Base-by-base conservation (phyloP, 37 sponge, comb jelly and placozoan genomes). In the Dysidea cf. avara region DNA sequence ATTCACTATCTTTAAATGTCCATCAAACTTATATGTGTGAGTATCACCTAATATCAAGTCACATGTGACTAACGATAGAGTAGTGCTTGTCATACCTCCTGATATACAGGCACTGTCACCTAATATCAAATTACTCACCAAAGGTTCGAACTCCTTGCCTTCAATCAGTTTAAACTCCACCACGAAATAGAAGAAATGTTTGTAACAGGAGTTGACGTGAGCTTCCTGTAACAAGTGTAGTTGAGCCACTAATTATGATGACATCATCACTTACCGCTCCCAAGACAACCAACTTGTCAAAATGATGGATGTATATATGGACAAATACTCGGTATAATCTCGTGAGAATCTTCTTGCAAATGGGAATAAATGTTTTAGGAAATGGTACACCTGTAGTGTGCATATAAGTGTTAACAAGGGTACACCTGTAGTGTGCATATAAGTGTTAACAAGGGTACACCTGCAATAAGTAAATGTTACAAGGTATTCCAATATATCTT, bases 261-360 rank as follows among this genome's bases (percentile, higher is more conserved):
- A 61, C 13, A 63, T 13, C 20, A 13, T 21, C 13, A 81, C 91
- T 71, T 74, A 88, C 94, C n/a, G 90, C 94, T 66, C 90, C 94
- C 39, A 93, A 89, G 35, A 47, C 69, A 1, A 81, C 70, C 5
- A 94, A 49, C 71, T 94, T 86, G 37, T 90, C 87, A 79, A 94
- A 94, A 67, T 94, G 95, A 52, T 94, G 95, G 49, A 94, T 94
- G 72, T 94, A 94, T 36, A 94, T 91, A 61, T 94, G 95, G 0
- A 94, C 95, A 83, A 94, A 94, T 11, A 94, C 95, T 32, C 95
- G 80, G 33, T 88, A 94, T 14, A 94, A 74, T 30, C 95, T 74
- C 3, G 95, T 90, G 14, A 94, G 68, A 30, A 94, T 94, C 84
- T 94, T 94, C 80, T 94, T 94, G 61, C 91, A 86, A 5, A 66